phyloP scores from a whole-genome alignment of 2,888 invertebrate species.

The Eutolmus rufibarbis region DNA sequence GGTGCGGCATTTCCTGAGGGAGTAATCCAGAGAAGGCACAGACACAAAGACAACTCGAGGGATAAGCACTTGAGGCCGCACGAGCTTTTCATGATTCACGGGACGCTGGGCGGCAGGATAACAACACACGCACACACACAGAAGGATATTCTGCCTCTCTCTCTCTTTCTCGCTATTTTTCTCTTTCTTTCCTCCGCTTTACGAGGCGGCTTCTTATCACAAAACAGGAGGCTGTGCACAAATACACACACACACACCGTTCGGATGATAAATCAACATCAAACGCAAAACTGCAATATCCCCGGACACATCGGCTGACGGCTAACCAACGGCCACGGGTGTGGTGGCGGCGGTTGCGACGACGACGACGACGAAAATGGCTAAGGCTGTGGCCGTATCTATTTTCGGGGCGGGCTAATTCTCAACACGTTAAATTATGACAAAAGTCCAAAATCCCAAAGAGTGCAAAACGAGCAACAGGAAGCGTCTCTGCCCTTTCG shows the following conservation, averaged over 20 bases:
- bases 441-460: neutral
- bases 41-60: slow-evolving; percentile 6
- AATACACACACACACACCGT: neutral
- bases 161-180: neutral
- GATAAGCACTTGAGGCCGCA: slow-evolving; percentile 2
- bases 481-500: neutral
- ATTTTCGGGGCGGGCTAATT: neutral
- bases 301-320: neutral
- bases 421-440: neutral
- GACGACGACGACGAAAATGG: neutral
- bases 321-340: too few species aligned
- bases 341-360: neutral
- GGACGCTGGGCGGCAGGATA: neutral
- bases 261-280: neutral
- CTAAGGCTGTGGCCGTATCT: neutral
- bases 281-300: neutral
- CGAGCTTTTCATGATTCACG: slow-evolving; percentile 20
- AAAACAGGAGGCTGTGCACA: neutral
- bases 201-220: neutral
- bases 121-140: neutral
- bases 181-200: neutral
- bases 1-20: slow-evolving; percentile 25
- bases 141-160: neutral
- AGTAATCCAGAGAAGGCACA: slow-evolving; percentile 33
- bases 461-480: neutral